Conservation (phyloP, 2,113 vertebrate species). For the Ammodramus savannarum region DNA sequence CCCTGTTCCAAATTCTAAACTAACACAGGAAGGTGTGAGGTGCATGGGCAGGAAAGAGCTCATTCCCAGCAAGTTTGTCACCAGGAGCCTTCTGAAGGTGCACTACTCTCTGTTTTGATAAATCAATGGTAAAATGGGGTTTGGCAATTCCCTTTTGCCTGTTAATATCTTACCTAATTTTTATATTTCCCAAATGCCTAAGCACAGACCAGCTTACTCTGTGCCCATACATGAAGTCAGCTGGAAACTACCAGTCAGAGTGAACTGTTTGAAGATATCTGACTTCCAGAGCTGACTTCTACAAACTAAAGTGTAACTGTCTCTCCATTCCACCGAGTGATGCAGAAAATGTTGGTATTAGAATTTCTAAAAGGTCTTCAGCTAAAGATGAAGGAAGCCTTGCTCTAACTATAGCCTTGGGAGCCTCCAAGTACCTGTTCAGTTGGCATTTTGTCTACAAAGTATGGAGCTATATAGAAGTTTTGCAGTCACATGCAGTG, state of each 20-base stretch:
- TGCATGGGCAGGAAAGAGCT: neutral
- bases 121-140: neutral
- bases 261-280: neutral
- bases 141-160: neutral
- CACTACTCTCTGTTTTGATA: neutral
- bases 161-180: neutral
- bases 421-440: neutral
- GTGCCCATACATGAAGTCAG: neutral
- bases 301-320: neutral
- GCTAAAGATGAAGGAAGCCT: neutral
- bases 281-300: neutral
- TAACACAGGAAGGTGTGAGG: neutral
- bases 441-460: neutral
- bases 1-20: neutral
- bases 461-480: neutral
- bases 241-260: neutral
- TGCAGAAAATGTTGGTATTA: neutral
- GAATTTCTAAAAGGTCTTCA: neutral
- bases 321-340: neutral
- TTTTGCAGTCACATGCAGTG: neutral
- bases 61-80: neutral
- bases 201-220: neutral
- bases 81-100: neutral
- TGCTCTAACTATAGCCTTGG: neutral
- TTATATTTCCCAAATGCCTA: neutral